phyloP scores from a whole-genome alignment of 1,140 invertebrate species.

The Zaprionus africanus region DNA sequence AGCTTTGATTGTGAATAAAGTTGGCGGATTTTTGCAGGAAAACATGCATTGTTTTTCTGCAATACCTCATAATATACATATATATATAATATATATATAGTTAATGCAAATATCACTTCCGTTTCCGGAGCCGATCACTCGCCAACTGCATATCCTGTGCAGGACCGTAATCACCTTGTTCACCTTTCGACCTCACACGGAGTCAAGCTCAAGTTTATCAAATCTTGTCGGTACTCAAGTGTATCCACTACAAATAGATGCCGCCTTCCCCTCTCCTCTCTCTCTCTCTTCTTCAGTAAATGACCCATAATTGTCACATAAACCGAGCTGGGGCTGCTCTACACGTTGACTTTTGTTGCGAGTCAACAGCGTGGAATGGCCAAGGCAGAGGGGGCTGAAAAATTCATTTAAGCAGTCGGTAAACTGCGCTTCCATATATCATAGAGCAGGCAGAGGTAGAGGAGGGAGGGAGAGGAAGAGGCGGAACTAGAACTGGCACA shows the following conservation, averaged over 20 bases:
- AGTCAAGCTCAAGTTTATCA: slow-evolving; percentile 32
- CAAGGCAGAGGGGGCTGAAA: slow-evolving; percentile 56
- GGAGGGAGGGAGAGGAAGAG: neutral
- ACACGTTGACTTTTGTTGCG: slow-evolving; percentile 66
- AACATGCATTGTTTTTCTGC: too few species aligned
- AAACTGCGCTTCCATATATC: slow-evolving; percentile 74
- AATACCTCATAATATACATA: too few species aligned
- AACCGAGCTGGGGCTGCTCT: slow-evolving; percentile 22
- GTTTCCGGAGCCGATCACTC: slow-evolving; percentile 7
- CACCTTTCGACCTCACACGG: neutral
- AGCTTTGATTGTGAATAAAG: neutral
- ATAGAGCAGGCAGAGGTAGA: slow-evolving; percentile 19
- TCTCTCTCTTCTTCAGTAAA: slow-evolving; percentile 11
- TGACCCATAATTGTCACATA: slow-evolving; percentile 73
- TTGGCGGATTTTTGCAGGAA: too few species aligned
- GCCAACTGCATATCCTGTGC: slow-evolving; percentile 16
- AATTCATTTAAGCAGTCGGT: slow-evolving; percentile 80
- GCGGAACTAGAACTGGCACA: neutral
- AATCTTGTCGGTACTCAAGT: slow-evolving; percentile 16
- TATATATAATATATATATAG: too few species aligned
- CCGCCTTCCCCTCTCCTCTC: neutral
- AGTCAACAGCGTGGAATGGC: slow-evolving; percentile 72
- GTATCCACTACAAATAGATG: slow-evolving; percentile 28
- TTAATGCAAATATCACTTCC: slow-evolving; percentile 33
- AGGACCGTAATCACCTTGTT: slow-evolving; percentile 4